Evolutionary conservation across 2,113 vertebrate species (phyloP).

Genomic region (Psettodes erumei): DNA sequence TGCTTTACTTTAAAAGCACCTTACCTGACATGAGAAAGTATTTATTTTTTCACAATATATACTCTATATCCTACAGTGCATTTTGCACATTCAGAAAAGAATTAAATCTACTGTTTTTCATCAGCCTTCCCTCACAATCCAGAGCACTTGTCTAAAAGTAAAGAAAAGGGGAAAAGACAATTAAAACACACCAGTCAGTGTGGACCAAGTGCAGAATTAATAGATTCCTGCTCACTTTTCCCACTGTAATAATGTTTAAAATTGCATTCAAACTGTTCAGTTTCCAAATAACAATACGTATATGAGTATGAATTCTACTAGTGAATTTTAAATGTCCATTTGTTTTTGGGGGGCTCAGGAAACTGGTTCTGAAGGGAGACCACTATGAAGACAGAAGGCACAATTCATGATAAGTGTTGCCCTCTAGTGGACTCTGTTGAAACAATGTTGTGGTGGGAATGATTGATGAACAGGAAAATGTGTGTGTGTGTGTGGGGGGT

Average conservation of each 20-base stretch:
- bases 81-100: no score
- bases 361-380: neutral
- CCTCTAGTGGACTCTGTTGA: constrained; percentile 26
- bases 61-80: no score
- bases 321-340: neutral
- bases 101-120: neutral
- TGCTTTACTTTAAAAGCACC: no score
- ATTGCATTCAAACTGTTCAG: no score
- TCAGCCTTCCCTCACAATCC: neutral
- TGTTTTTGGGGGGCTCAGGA: neutral
- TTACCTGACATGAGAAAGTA: neutral
- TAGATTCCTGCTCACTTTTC: neutral
- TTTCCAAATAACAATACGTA: no score
- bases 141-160: neutral
- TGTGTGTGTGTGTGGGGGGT: neutral
- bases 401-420: constrained; percentile 15
- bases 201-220: neutral
- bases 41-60: neutral
- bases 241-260: no score
- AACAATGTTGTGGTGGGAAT: neutral
- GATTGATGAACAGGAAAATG: neutral
- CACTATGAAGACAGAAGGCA: neutral
- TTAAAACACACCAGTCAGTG: neutral
- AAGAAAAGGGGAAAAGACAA: neutral
- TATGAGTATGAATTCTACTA: neutral